Evolutionary conservation across 53 echinoderm and acorn worm species (phyloP).

Genomic region (Astropecten irregularis): DNA sequence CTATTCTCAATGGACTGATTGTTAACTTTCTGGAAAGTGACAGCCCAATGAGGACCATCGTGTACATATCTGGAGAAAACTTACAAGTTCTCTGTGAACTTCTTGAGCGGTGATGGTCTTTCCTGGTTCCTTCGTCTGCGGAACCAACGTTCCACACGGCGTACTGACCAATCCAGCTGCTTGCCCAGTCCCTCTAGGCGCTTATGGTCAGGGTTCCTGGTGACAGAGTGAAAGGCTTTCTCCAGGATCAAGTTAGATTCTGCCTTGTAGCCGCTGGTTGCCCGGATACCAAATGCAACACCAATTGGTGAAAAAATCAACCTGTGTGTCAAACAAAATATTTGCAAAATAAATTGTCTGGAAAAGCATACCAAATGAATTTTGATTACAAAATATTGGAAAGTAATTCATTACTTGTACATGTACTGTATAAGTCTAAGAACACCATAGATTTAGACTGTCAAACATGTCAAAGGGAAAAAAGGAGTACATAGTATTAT

Average conservation of each 20-base stretch:
- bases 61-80: no score
- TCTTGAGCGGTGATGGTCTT: slow-evolving; percentile 71
- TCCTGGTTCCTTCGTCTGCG: slow-evolving; percentile 78
- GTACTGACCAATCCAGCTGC: slow-evolving; percentile 84
- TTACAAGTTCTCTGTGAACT: slow-evolving; percentile 90
- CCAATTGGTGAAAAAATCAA: slow-evolving; percentile 80
- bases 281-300: slow-evolving; percentile 61
- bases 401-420: no score
- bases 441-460: no score
- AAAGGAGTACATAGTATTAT: no score
- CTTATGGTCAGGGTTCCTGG: slow-evolving; percentile 68
- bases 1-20: no score
- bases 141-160: slow-evolving; percentile 89
- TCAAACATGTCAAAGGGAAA: no score
- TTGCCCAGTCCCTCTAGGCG: slow-evolving; percentile 81
- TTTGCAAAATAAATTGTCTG: background rate
- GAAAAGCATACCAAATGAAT: background rate
- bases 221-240: slow-evolving; percentile 77
- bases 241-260: slow-evolving; percentile 80
- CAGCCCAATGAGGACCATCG: no score
- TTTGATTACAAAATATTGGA: no score
- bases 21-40: no score
- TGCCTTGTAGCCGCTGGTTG: slow-evolving; percentile 53
- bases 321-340: no score
- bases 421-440: no score